These are phyloP conservation scores for Periophthalmodon schlosseri DNA, from an alignment of 2,113 vertebrate species.

Conservation along the genomic window DNA sequence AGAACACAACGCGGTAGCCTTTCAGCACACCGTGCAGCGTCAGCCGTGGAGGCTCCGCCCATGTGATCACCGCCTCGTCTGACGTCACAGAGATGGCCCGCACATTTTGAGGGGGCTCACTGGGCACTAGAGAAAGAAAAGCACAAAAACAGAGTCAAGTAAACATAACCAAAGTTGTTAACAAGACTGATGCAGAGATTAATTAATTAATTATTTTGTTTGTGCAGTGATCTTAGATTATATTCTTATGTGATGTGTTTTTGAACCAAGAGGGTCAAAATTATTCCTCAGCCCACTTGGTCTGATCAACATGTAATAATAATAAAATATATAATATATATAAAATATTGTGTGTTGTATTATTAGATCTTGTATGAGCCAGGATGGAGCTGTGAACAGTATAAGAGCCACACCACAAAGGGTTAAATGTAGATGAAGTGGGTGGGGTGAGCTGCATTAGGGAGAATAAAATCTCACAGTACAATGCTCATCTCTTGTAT, in stretches of 20 bases:
- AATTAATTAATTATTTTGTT: too few relatives aligned
- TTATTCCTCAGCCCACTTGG: too few relatives aligned
- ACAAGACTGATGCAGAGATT: neutral
- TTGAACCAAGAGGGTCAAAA: too few relatives aligned
- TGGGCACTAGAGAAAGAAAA: conserved; percentile 83
- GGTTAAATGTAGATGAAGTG: conserved; percentile 53
- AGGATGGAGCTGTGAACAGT: conserved; percentile 34
- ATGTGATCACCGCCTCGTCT: conserved; percentile 93
- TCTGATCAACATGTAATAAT: too few relatives aligned
- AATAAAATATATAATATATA: neutral
- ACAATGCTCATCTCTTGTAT: conserved; percentile 37
- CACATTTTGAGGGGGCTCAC: conserved; percentile 95
- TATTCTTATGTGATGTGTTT: too few relatives aligned
- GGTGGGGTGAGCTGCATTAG: conserved; percentile 23
- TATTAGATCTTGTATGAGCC: neutral
- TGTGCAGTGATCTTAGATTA: too few relatives aligned
- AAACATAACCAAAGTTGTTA: neutral
- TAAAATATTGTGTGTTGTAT: neutral
- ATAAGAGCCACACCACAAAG: conserved; percentile 38
- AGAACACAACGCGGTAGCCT: conserved; percentile 97
- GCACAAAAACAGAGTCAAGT: neutral
- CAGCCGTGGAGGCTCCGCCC: conserved; percentile 93
- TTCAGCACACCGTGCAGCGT: conserved; percentile 97
- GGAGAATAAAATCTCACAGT: conserved; percentile 35
- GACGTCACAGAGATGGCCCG: conserved; percentile 96